Percentiles rank a stretch among this genome's conserved stretches.
phyloP scores from a whole-genome alignment of 1,140 invertebrate genomes.

The Drosophila nannoptera region DNA sequence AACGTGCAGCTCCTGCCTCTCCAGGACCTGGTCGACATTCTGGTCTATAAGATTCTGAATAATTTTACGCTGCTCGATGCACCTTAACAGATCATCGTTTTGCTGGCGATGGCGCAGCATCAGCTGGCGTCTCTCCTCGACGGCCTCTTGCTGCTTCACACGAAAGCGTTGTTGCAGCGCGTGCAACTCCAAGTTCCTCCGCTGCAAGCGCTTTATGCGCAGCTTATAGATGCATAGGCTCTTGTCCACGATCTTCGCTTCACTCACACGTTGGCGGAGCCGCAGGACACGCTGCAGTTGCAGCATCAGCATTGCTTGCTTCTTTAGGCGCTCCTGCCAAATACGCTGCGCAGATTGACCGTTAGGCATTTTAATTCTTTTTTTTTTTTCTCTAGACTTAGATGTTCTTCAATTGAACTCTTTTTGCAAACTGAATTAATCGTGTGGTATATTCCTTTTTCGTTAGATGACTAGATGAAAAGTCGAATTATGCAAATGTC shows the following conservation, averaged over 20 bases:
- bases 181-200: background rate
- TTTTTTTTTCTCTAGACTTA: background rate
- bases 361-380: background rate
- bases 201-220: background rate
- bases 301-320: too few species aligned
- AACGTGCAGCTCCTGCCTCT: background rate
- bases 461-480: too few species aligned
- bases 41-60: too few species aligned
- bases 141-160: background rate
- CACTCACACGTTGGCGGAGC: too few species aligned
- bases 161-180: background rate
- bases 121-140: background rate
- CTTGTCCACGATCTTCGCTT: too few species aligned
- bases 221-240: too few species aligned
- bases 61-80: conserved; percentile 1
- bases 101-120: background rate
- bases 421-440: too few species aligned
- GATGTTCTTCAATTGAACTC: background rate
- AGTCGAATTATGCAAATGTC: too few species aligned
- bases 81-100: background rate
- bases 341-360: background rate
- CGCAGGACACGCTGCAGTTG: too few species aligned
- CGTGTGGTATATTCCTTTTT: too few species aligned
- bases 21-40: too few species aligned
- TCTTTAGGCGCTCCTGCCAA: background rate